These are phyloP conservation scores for Anolis sagrei DNA, from an alignment of 2,113 vertebrate species.

Conservation along the genomic window DNA sequence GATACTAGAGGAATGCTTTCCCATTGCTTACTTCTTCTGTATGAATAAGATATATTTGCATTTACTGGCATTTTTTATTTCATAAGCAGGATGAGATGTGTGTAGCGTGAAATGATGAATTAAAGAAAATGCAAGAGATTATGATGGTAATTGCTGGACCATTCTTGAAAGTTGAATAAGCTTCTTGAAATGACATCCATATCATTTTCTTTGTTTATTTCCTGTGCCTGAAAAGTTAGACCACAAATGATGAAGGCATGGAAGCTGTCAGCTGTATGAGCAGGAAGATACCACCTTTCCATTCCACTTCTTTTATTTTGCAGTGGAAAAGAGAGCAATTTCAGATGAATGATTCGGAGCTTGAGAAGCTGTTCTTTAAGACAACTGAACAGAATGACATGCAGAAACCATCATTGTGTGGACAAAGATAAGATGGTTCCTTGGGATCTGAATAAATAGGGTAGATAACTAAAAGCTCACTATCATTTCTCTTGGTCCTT, in stretches of 20 bases:
- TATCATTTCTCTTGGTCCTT: not conserved
- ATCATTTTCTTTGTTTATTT: not conserved
- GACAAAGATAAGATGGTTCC: no score
- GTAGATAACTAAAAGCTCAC: not conserved
- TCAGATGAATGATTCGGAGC: no score
- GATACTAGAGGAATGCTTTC: not conserved
- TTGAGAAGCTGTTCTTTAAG: no score
- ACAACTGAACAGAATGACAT: no score
- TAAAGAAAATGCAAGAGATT: not conserved
- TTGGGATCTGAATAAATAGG: no score
- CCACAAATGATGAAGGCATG: not conserved
- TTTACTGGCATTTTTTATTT: not conserved
- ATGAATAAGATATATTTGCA: not conserved
- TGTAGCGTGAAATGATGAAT: not conserved
- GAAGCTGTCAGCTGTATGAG: not conserved
- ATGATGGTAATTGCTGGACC: not conserved
- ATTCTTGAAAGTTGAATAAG: not conserved
- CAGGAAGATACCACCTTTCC: no score
- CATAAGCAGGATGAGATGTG: not conserved
- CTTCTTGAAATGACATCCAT: not conserved
- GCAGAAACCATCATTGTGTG: no score
- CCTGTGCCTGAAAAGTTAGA: not conserved
- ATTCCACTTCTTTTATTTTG: no score
- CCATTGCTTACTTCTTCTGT: not conserved
- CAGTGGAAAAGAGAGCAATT: no score